Evolutionary conservation across 2,113 vertebrate species (phyloP), one percentile per base, ranked within the genome.

Genomic region (Todiramphus chloris): DNA sequence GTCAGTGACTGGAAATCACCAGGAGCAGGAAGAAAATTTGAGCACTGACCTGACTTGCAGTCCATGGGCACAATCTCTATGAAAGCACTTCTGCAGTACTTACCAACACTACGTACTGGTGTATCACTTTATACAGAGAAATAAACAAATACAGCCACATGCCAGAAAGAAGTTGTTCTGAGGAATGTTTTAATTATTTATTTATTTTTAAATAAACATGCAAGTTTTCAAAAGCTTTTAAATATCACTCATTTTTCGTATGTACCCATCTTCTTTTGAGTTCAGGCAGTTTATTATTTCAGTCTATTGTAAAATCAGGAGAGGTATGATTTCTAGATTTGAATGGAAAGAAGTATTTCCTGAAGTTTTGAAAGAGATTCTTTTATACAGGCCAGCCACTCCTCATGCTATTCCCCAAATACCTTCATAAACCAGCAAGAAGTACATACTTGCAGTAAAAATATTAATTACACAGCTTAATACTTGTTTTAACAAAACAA

Each of bases 91-190:
- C 7, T 2, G 7, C 43, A 82, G 20, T 23, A 41, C 18, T 43
- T 48, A n/a, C n/a, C 62, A 66, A 7, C 24, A 31, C 27, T 18
- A 31, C 0, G 0, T 24, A 73, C 72, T 67, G n/a, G 3, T 60
- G 2, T 17, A 41, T 6, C 50, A 17, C 58, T 78, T 93, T 30
- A 91, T 3, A 89, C 77, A 31, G 24, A 93, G 69, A 93, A 89
- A 91, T 69, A 70, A 85, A 80, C 59, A 81, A 62, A 81, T 2
- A 39, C 15, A 75, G 64, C 35, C 18, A 5, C 15, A 62, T 13
- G 19, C 16, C 39, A 82, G 31, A 64, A 60, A 46, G 8, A 55
- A 73, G 21, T 46, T 67, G 44, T 12, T 72, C 23, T 82, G 25
- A 76, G 14, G 17, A 73, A 3, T 16, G 28, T 30, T 30, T 69